phyloP scores from a whole-genome alignment of 2,888 invertebrate species.

The Leptodirus hochenwartii region DNA sequence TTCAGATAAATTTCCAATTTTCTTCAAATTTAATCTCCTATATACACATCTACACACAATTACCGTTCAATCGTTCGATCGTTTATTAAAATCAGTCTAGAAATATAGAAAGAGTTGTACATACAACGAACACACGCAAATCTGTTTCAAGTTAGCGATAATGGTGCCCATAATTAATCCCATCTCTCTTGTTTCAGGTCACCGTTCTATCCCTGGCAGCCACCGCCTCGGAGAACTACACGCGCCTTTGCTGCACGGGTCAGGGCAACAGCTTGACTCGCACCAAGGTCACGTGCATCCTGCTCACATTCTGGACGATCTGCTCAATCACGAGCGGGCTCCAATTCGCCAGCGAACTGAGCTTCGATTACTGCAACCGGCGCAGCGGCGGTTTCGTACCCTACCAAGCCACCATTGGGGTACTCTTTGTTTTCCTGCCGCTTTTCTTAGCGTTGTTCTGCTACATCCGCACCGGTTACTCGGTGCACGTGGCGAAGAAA shows the following conservation, averaged over 20 bases:
- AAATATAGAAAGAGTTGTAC: no score
- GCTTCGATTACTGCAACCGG: conserved; percentile 50
- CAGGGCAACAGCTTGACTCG: conserved; percentile 32
- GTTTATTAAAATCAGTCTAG: no score
- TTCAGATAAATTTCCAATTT: no score
- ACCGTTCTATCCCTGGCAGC: conserved; percentile 41
- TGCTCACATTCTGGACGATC: conserved; percentile 36
- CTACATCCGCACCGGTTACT: conserved; percentile 31
- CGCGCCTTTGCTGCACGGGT: conserved; percentile 36
- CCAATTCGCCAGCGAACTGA: conserved; percentile 40
- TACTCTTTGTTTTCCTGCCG: conserved; percentile 40
- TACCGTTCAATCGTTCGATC: no score
- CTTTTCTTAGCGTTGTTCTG: conserved; percentile 33
- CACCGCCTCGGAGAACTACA: conserved; percentile 47
- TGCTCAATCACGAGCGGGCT: conserved; percentile 35
- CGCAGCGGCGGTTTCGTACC: conserved; percentile 32
- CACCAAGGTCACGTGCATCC: conserved; percentile 31
- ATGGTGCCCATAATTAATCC: no score
- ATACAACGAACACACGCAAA: no score
- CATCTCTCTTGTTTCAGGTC: no score
- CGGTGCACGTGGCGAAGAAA: conserved; percentile 32
- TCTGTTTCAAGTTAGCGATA: no score
- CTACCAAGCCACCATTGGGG: conserved; percentile 36
- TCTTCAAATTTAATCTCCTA: no score
- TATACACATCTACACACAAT: no score